A percentile compares a stretch with the other conserved stretches of the same genome.
These are phyloP conservation scores for Patagioenas fasciata DNA, from an alignment of 2,113 vertebrate species.

Conservation along the genomic window DNA sequence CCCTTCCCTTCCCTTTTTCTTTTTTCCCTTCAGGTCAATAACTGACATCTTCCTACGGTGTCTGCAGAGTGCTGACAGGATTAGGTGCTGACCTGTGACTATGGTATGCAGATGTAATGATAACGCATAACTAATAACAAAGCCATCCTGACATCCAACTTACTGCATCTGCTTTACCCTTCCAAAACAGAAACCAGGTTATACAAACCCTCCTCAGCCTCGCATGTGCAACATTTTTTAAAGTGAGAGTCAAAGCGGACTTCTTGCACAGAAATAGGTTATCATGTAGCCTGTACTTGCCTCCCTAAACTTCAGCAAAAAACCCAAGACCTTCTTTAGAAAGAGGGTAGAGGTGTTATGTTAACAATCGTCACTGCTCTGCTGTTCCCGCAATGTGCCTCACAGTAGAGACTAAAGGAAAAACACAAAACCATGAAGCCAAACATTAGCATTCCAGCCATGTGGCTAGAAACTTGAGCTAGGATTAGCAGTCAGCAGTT, in stretches of 20 bases:
- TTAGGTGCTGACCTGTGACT: background rate
- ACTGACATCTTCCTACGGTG: background rate
- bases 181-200: background rate
- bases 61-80: background rate
- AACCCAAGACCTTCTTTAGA: background rate
- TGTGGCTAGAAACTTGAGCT: slow-evolving; percentile 29
- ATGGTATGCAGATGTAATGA: background rate
- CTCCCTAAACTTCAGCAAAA: background rate
- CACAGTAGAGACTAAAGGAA: background rate
- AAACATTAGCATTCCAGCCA: background rate
- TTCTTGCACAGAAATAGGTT: background rate
- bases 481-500: slow-evolving; percentile 23
- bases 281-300: background rate
- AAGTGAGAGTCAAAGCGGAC: background rate
- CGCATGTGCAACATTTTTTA: background rate
- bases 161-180: background rate
- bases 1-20: too few species aligned
- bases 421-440: background rate
- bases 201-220: background rate
- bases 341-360: background rate
- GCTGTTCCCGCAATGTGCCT: background rate
- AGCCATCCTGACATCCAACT: background rate
- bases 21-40: background rate
- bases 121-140: background rate
- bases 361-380: background rate